Percentiles rank a stretch among this genome's conserved stretches.
phyloP scores from a whole-genome alignment of 1,140 invertebrate species.

The Bombus polaris region DNA sequence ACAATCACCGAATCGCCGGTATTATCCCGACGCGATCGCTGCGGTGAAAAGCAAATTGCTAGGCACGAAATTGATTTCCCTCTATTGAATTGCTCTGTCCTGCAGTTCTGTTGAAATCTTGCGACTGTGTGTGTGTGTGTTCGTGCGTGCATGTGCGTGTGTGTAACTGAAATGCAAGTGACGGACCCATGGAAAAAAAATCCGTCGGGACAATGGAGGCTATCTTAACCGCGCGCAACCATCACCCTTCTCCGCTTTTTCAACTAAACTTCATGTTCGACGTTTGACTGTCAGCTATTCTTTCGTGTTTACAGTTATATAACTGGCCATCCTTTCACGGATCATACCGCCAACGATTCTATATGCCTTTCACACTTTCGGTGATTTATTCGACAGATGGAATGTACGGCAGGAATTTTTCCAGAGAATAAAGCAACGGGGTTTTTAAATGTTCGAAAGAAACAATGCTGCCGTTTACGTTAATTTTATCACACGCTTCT shows the following conservation, averaged over 20 bases:
- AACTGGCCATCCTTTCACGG: neutral
- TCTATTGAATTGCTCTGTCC: constrained; percentile 17
- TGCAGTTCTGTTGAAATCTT: neutral
- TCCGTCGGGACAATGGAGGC: constrained; percentile 10
- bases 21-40: constrained; percentile 42
- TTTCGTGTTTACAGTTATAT: constrained; percentile 8
- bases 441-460: neutral
- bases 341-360: neutral
- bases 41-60: constrained; percentile 50
- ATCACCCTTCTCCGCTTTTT: neutral
- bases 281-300: constrained; percentile 26
- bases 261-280: constrained; percentile 16
- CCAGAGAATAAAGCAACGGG: neutral
- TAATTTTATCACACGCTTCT: too few species aligned
- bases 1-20: constrained; percentile 35
- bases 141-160: neutral
- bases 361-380: neutral
- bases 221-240: constrained; percentile 25
- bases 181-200: neutral
- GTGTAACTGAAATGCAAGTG: constrained; percentile 33
- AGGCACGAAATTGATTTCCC: constrained; percentile 52
- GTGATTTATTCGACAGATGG: neutral
- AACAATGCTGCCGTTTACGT: too few species aligned
- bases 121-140: neutral
- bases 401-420: neutral